Conservation (phyloP, 2,113 vertebrate genomes). For the Sander vitreus region DNA sequence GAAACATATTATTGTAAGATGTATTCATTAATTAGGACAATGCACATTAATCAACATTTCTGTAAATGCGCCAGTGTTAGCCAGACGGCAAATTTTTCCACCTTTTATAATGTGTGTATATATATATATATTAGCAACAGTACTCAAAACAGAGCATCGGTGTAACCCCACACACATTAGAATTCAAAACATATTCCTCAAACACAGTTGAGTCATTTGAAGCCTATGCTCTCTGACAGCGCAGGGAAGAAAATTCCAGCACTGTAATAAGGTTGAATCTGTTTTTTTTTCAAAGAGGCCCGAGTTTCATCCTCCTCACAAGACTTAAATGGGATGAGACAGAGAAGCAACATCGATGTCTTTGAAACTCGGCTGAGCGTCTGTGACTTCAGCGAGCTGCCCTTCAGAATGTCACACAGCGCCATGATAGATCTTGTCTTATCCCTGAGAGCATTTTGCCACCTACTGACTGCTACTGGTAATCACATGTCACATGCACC, state of each 20-base stretch:
- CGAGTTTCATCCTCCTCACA: constrained; percentile 10
- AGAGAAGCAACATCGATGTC: constrained; percentile 28
- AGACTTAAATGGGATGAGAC: constrained; percentile 37
- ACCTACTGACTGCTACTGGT: constrained; percentile 77
- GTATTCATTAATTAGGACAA: no score
- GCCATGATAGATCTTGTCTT: constrained; percentile 33
- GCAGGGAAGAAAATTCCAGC: not conserved
- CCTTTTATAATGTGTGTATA: no score
- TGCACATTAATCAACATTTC: no score
- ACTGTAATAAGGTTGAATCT: constrained; percentile 27
- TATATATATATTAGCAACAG: not conserved
- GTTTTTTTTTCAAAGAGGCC: constrained; percentile 13
- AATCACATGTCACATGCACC: constrained; percentile 65
- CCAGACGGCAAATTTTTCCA: no score
- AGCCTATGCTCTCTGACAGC: constrained; percentile 2
- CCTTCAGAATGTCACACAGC: constrained; percentile 48
- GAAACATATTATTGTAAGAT: not conserved
- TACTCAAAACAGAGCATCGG: not conserved
- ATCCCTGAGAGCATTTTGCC: constrained; percentile 82
- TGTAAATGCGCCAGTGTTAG: no score
- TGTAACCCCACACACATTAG: not conserved
- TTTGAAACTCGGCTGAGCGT: constrained; percentile 44
- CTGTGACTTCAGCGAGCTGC: not conserved
- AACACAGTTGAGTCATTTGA: constrained; percentile 14
- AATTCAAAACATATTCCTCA: constrained; percentile 13